These are phyloP conservation scores for Heliconius himera DNA, from an alignment of 1,140 invertebrate genomes.

Conservation along the genomic window DNA sequence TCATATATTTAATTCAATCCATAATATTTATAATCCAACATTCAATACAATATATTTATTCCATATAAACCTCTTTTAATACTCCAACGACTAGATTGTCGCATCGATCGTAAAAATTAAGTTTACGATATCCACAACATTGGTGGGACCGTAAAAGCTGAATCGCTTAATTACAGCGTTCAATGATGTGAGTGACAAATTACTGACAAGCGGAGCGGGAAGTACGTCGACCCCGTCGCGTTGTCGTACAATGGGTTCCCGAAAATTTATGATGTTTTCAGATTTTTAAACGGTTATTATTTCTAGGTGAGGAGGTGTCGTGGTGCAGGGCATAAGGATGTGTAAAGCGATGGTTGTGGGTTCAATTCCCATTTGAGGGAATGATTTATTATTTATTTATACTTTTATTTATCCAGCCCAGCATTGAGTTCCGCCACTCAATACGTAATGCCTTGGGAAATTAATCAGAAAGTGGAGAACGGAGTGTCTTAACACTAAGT, in stretches of 20 bases:
- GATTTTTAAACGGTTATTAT: not conserved
- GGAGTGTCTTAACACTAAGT: not conserved
- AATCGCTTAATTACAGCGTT: constrained; percentile 58
- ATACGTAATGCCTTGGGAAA: too few species aligned
- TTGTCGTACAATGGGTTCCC: constrained; percentile 16
- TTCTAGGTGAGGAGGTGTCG: not conserved
- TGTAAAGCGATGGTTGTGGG: too few species aligned
- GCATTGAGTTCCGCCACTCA: too few species aligned
- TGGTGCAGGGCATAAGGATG: too few species aligned
- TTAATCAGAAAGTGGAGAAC: not conserved
- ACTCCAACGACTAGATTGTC: constrained; percentile 14
- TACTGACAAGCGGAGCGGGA: constrained; percentile 50
- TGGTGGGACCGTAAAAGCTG: constrained; percentile 30
- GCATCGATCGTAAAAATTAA: constrained; percentile 29
- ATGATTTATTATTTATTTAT: too few species aligned
- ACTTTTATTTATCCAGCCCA: too few species aligned
- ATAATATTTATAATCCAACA: too few species aligned
- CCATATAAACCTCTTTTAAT: not conserved
- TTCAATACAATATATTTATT: not conserved
- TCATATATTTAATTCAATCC: not conserved
- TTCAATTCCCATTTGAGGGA: too few species aligned
- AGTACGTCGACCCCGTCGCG: not conserved
- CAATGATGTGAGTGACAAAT: constrained; percentile 66
- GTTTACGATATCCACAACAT: constrained; percentile 33
- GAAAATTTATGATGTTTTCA: not conserved